Evolutionary conservation across 2,797 vertebrate genomes (phyloP), one percentile per base, ranked within the genome.

Genomic region (Acipenser ruthenus): DNA sequence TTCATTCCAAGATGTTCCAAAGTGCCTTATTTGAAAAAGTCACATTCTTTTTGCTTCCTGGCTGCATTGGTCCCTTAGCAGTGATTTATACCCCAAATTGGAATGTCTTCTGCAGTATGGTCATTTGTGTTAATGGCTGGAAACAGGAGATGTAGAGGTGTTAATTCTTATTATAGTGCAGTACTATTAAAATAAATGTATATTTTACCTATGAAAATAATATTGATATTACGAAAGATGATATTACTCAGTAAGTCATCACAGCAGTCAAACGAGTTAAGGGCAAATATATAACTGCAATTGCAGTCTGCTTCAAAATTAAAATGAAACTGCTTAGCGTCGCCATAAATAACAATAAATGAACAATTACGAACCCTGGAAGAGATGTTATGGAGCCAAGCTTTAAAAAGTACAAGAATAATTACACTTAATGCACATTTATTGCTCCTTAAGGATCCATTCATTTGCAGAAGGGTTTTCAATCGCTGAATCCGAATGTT

Each of bases 331-430:
- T 62, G 51, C 15, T 72, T 53, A 66, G 75, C 66, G 53, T 70
- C 49, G 52, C 76, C 75, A 82, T 84, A 82, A 87, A 87, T 86
- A 82, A 83, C 70, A 77, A 77, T 82, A 79, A 85, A 82, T 73
- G 72, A 75, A 75, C 72, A 66, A 71, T 48, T 72, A 53, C 71
- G 76, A 73, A 69, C 71, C 74, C 63, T 68, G 51, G 8, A 50
- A 49, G 66, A 63, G 67, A 74, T 74, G 73, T 80, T 79, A 76
- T 76, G 75, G 77, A 82, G 81, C 75, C 68, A 74, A 73, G 72
- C 77, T 73, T 78, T 77, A 76, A 75, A 73, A 80, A 83, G 76
- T 81, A 75, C 23, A 70, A 65, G 78, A 78, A 82, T 80, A 87
- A 87, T 84, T 82, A 82, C 72, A 76, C 75, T 78, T 84, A 83